Base-by-base conservation (phyloP, 1,140 invertebrate species). In the Caenorhabditis tropicalis region DNA sequence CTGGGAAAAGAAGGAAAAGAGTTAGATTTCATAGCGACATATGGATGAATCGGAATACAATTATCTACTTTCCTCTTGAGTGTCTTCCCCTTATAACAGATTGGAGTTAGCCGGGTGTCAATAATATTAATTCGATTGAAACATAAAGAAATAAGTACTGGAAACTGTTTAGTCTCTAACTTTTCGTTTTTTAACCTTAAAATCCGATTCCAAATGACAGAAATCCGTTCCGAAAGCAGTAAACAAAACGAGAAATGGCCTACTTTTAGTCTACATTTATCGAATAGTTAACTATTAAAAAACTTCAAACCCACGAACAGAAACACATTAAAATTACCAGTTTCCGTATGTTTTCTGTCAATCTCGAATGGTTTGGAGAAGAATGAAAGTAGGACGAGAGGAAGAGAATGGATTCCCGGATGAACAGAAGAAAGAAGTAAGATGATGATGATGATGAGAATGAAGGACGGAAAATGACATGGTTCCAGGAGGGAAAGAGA, bases 271-370 rank as follows among this genome's bases (percentile, higher is more conserved):
- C 21, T 12, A 56, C 53, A 56, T 29, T 56, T 56, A 56, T n/a
- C 53, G 53, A 56, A 56, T 27, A n/a, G 24, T 65, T 3, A 33
- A 36, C 31, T 36, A 24, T 19, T 10, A 16, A 56, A 56, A 56
- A 10, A 27, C 10, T 27, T 56, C 6, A 10, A 56, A 56, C 53
- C 24, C 2, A 56, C 48, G 12, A 56, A 10, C 53, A 24, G 12
- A 33, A 65, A 33, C 31, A 60, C 58, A 65, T 65, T 65, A 65
- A 74, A 74, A 74, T 74, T 74, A 74, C 65, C 65, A 74, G 65
- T 74, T 74, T 46, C n/a, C 65, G 33, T 74, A 65, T 65, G 58
- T 46, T 74, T 29, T 39, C n/a, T 21, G 12, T 36, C 19, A 74
- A 27, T 58, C 24, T 58, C 53, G 53, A 58, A 51, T 51, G 6